phyloP scores from a whole-genome alignment of 1,140 invertebrate genomes.

The Dryas iulia region DNA sequence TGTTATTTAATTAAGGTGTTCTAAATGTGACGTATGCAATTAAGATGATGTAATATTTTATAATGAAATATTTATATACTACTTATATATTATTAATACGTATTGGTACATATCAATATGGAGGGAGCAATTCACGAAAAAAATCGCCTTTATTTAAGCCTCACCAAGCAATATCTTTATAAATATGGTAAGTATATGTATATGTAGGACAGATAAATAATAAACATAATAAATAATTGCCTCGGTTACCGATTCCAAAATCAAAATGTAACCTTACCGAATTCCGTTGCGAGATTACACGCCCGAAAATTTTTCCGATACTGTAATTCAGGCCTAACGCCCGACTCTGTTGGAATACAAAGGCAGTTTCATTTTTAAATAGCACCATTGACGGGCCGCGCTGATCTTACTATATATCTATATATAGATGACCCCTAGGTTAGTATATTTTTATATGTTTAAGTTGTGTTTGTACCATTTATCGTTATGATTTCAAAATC shows the following conservation, averaged over 20 bases:
- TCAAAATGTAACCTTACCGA: neutral
- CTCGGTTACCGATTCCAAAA: neutral
- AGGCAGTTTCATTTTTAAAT: conserved; percentile 48
- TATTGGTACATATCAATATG: no score
- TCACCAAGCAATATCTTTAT: no score
- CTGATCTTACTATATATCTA: conserved; percentile 63
- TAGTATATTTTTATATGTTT: neutral
- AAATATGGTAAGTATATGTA: no score
- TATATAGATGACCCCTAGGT: conserved; percentile 64
- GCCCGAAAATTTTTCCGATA: neutral
- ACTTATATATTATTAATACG: no score
- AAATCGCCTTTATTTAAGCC: no score
- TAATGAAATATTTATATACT: no score
- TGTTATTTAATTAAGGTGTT: no score
- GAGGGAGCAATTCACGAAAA: no score
- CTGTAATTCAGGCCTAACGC: neutral
- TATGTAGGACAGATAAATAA: no score
- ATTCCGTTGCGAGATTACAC: neutral
- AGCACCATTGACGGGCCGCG: conserved; percentile 53
- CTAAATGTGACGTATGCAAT: no score
- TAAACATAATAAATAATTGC: neutral
- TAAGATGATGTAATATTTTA: no score
- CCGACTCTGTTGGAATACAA: neutral
- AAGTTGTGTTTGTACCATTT: neutral
- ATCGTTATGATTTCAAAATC: neutral